Evolutionary conservation across 2,888 invertebrate genomes (phyloP).

Genomic region (Lasioglossum pauxillum): DNA sequence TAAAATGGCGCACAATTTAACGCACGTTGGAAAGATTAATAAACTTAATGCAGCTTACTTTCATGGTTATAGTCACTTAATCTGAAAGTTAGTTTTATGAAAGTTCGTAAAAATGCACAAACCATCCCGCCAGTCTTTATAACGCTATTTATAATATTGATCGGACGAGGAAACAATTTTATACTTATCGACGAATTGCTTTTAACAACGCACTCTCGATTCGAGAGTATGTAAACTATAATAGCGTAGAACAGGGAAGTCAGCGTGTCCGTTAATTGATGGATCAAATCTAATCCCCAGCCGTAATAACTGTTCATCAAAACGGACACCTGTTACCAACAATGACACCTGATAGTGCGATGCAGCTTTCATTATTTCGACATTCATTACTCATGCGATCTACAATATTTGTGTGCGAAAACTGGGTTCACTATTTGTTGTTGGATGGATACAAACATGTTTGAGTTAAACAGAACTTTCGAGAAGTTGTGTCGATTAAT

Average conservation of each 20-base stretch:
- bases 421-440: not conserved
- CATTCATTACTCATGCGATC: not conserved
- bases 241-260: slow-evolving; percentile 11
- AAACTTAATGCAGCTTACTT: not conserved
- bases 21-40: not conserved
- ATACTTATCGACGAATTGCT: not conserved
- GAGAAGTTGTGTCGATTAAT: no score
- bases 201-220: not conserved
- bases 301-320: slow-evolving; percentile 37
- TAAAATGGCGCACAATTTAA: not conserved
- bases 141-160: not conserved
- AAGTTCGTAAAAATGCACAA: not conserved
- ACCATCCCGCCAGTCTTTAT: not conserved
- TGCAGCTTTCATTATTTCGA: not conserved
- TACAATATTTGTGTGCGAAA: not conserved
- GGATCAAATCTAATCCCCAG: slow-evolving; percentile 34
- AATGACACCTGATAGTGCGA: slow-evolving; percentile 14
- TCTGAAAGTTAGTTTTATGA: not conserved
- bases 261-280: slow-evolving; percentile 30
- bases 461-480: no score
- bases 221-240: slow-evolving; percentile 21
- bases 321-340: slow-evolving; percentile 48
- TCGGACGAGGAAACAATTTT: not conserved
- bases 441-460: no score
- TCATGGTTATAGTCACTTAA: slow-evolving; percentile 6